phyloP scores from a whole-genome alignment of 2,113 vertebrate genomes.

The Pseudolaguvia tuberculata region DNA sequence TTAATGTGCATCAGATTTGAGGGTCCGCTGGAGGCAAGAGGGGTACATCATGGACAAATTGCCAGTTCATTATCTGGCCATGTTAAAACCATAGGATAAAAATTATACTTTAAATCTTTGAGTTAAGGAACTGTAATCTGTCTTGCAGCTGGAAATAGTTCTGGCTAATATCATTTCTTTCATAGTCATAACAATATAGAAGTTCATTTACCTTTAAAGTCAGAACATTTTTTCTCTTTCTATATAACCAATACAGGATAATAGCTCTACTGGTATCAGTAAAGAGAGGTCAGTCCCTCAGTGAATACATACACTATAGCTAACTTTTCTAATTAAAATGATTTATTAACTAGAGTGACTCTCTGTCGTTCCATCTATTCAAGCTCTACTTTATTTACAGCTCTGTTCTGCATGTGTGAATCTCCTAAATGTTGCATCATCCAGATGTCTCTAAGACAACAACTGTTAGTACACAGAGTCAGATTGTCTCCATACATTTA shows the following conservation, averaged over 20 bases:
- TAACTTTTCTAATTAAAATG: conserved; percentile 1
- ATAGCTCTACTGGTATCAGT: not conserved
- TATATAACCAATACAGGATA: too few species aligned
- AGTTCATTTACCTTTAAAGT: not conserved
- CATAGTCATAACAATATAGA: not conserved
- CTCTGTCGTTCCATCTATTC: not conserved
- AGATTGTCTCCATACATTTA: conserved; percentile 29
- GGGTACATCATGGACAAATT: too few species aligned
- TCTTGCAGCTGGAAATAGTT: not conserved
- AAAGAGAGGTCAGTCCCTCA: conserved; percentile 1
- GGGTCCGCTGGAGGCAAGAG: too few species aligned
- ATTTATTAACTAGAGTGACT: not conserved
- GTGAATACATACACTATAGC: not conserved
- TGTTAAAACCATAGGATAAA: too few species aligned
- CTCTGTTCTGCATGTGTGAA: conserved; percentile 21
- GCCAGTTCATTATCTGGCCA: too few species aligned
- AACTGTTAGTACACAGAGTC: conserved; percentile 18
- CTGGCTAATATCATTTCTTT: not conserved
- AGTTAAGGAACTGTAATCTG: not conserved
- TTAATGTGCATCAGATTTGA: not conserved
- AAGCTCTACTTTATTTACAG: not conserved
- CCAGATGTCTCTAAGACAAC: conserved; percentile 7
- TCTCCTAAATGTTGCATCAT: conserved; percentile 1
- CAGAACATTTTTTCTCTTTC: not conserved
- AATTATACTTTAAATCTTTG: too few species aligned